Percentiles rank a stretch among this genome's conserved stretches.
phyloP scores from a whole-genome alignment of 1,140 invertebrate genomes.

The Mya arenaria region DNA sequence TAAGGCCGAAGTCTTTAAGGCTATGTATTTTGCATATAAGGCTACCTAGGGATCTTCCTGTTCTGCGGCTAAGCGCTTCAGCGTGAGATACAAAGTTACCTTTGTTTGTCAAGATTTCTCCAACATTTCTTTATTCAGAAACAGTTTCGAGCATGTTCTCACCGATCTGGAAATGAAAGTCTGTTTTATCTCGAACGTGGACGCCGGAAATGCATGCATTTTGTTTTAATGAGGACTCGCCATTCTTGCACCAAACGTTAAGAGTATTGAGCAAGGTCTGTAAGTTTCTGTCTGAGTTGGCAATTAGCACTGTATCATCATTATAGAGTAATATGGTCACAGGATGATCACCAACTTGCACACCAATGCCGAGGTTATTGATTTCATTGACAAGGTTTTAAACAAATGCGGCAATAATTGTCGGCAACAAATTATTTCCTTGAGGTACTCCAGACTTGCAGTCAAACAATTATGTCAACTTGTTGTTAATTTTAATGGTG shows the following conservation, averaged over 20 bases:
- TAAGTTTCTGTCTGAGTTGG: not conserved
- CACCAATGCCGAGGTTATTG: conserved; percentile 8
- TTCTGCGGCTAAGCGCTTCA: not conserved
- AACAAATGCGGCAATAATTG: conserved; percentile 14
- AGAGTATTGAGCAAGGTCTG: not conserved
- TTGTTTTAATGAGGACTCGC: conserved; percentile 8
- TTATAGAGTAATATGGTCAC: not conserved
- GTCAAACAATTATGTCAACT: conserved; percentile 20
- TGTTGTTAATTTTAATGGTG: not conserved
- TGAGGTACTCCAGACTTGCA: conserved; percentile 25
- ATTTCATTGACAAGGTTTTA: conserved; percentile 13
- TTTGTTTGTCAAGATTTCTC: conserved; percentile 30
- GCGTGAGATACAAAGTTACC: conserved; percentile 2
- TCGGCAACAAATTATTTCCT: conserved; percentile 32
- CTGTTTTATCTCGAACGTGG: not conserved
- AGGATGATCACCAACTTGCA: not conserved
- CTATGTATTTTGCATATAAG: conserved; percentile 47
- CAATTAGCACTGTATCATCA: conserved; percentile 14
- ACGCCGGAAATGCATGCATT: conserved; percentile 20
- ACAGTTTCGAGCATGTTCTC: not conserved
- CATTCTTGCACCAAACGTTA: conserved; percentile 9
- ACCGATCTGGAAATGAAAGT: not conserved
- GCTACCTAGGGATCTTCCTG: conserved; percentile 20
- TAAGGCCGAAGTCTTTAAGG: conserved; percentile 47
- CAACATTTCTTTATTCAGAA: conserved; percentile 31